Base-by-base conservation (phyloP, 1,140 invertebrate species). In the Calliphora vicina region DNA sequence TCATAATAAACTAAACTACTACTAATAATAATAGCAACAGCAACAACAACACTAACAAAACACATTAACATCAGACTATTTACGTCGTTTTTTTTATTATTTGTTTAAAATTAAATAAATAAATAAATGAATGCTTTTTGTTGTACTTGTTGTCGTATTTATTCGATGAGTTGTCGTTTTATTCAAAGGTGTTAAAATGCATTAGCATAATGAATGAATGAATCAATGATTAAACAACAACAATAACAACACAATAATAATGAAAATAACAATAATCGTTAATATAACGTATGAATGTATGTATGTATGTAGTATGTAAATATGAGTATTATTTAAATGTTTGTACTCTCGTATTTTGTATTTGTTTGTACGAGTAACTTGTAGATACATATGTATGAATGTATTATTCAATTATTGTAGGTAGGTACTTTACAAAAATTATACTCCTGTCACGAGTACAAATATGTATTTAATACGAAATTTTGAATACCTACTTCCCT, bases 191-290 rank as follows among this genome's bases (percentile, higher is more conserved):
- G 88, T 89, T 89, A 89, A 86, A 89, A 89, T 88, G 88, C 88
- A 89, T 89, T 89, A 88, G 84, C 87, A 89, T 89, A 89, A 89
- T 87, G 87, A 88, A 76, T 82, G n/a, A n/a, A n/a, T n/a, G n/a
- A n/a, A n/a, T n/a, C n/a, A n/a, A n/a, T n/a, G n/a, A n/a, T n/a
- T n/a, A n/a, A n/a, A n/a, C n/a, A n/a, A n/a, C 72, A 82, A 67
- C 61, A 67, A 67, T n/a, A 61, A 61, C n/a, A 61, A 43, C n/a
- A 57, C 50, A 17, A 57, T 15, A 57, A 57, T 57, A 57, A 17
- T 17, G 15, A n/a, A 15, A 17, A 57, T 57, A 57, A 57, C n/a
- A 57, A 57, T 57, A 57, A 57, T 57, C 50, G 35, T 35, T 35
- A 35, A 35, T 35, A 35, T 35, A 29, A 29, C 8, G 29, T 29